Evolutionary conservation across 2,888 invertebrate genomes (phyloP).

Genomic region (Minunthozetes semirufus): DNA sequence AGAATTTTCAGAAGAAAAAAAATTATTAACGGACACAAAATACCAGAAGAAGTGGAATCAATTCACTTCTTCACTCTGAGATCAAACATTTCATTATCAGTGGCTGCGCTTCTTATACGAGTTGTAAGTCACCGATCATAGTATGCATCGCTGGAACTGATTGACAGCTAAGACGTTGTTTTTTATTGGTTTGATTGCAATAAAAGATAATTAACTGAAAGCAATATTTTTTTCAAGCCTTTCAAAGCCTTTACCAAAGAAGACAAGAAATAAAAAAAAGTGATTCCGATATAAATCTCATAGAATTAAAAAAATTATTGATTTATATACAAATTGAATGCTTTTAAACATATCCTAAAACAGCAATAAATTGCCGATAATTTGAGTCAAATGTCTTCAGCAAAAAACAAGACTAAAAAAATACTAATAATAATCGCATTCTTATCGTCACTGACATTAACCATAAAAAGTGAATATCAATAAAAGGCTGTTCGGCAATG

Average conservation of each 20-base stretch:
- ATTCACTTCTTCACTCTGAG: too few relatives aligned
- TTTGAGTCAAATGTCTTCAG: neutral
- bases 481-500: neutral
- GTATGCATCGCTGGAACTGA: too few relatives aligned
- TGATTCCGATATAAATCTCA: neutral
- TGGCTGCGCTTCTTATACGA: too few relatives aligned
- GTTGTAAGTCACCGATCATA: too few relatives aligned
- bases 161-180: too few relatives aligned
- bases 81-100: too few relatives aligned
- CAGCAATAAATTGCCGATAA: neutral
- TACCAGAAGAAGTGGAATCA: too few relatives aligned
- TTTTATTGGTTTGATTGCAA: neutral
- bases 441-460: neutral
- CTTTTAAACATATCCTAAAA: neutral
- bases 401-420: too few relatives aligned
- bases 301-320: neutral
- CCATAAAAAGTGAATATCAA: neutral
- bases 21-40: neutral
- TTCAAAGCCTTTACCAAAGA: neutral
- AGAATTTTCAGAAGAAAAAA: neutral
- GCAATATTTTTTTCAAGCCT: neutral
- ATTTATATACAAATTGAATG: neutral
- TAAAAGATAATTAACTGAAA: neutral
- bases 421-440: neutral
- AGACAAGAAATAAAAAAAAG: neutral